A percentile compares a stretch with the other conserved stretches of the same genome.
These are phyloP conservation scores for Scomber japonicus DNA, from an alignment of 2,113 vertebrate species.

Conservation along the genomic window DNA sequence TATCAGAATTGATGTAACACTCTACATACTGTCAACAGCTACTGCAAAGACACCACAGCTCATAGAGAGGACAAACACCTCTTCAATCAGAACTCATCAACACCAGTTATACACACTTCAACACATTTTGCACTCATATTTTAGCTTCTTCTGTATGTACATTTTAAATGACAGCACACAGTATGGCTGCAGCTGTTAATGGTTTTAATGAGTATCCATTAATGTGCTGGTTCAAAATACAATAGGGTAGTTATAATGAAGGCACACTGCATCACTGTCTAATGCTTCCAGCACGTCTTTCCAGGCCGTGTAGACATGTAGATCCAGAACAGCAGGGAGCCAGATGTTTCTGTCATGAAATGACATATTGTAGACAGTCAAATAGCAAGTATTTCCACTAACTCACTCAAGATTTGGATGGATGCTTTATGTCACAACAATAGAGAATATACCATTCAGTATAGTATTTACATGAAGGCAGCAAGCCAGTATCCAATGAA, in stretches of 20 bases:
- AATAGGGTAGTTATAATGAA: conserved; percentile 33
- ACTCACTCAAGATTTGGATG: no score
- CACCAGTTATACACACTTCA: conserved; percentile 21
- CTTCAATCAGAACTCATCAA: conserved; percentile 43
- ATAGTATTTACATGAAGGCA: not conserved
- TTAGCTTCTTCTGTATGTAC: conserved; percentile 4
- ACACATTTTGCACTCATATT: conserved; percentile 14
- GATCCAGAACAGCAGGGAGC: no score
- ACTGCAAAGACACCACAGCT: conserved; percentile 30
- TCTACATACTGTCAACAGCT: conserved; percentile 20
- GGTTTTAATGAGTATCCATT: conserved; percentile 45
- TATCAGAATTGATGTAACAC: conserved; percentile 14
- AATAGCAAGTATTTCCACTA: no score
- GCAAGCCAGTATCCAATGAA: not conserved
- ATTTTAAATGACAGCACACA: not conserved
- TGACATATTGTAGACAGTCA: not conserved
- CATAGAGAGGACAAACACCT: conserved; percentile 26
- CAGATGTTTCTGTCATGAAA: conserved; percentile 3
- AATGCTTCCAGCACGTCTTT: conserved; percentile 24
- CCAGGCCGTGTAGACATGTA: conserved; percentile 2
- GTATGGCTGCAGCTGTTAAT: conserved; percentile 20
- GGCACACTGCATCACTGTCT: not conserved
- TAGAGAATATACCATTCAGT: not conserved
- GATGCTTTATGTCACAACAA: not conserved
- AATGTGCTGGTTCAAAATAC: conserved; percentile 24